Evolutionary conservation across 1,140 invertebrate species (phyloP), one percentile per base, ranked within the genome.

Genomic region (Rhysida immarginata): DNA sequence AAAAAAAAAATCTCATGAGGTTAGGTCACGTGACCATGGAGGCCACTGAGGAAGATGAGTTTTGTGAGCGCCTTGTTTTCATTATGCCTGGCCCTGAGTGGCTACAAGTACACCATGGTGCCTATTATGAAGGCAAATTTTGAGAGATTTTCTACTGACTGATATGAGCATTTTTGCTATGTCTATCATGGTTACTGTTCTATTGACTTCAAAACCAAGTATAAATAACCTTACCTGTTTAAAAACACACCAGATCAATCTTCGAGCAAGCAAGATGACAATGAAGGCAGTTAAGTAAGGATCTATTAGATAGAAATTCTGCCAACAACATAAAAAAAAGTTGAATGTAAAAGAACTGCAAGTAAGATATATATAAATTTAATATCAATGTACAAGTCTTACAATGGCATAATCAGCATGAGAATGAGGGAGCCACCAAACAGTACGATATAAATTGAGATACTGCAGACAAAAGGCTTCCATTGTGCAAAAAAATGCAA

Each of bases 241-340:
- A 48, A 82, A 65, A 58, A 82, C 69, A 58, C 76, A 79, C 66
- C 86, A 85, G 24, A 92, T 67, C 48, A 96, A 75, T 66, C 91
- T 77, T 58, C 87, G 73, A 24, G 80, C 78, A 61, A 93, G 74
- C 58, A 94, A 75, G 16, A 87, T 78, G 55, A 82, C 69, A 60
- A 95, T 85, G 65, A 96, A 87, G 59, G 80, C 72, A 25, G 92
- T 75, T 24, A 96, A 69, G 68, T 94, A 82, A 13, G 80, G 79
- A 69, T 96, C 90, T 65, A 97, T 94, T 46, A 96, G 72, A 68
- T 96, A 89, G 69, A 94, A 91, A 74, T 96, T 95, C 92, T 96
- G 75, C 42, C 83, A 85, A 64, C 63, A 63, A 62, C 23, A n/a
- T 16, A 13, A 14, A 14, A 24, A 16, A 49, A 49, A n/a, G n/a